A percentile compares a stretch with the other conserved stretches of the same genome.
phyloP scores from a whole-genome alignment of 2,888 invertebrate genomes.

The Dioctria linearis region DNA sequence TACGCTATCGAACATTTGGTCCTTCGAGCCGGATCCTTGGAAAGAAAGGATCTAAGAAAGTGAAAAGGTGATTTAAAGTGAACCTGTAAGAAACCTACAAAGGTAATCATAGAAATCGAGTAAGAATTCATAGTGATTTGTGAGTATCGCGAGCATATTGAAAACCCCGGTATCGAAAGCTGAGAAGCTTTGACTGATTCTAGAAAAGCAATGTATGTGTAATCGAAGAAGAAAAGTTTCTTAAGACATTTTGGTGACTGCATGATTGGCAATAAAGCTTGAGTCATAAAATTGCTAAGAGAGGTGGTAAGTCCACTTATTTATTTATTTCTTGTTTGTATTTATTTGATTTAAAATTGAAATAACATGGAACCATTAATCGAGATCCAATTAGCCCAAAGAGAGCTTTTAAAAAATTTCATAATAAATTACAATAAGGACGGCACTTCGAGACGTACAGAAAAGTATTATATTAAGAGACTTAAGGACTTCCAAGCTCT shows the following conservation, averaged over 20 bases:
- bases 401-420: not conserved
- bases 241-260: not conserved
- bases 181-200: not conserved
- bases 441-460: not conserved
- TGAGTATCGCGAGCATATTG: too few species aligned
- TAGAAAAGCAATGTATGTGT: not conserved
- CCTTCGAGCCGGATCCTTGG: not conserved
- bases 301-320: not conserved
- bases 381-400: not conserved
- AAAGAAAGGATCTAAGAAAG: too few species aligned
- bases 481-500: not conserved
- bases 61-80: too few species aligned
- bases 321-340: not conserved
- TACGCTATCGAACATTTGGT: not conserved
- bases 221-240: not conserved
- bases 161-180: not conserved
- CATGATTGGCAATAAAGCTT: not conserved
- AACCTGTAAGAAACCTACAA: too few species aligned
- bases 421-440: not conserved
- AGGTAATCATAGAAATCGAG: not conserved
- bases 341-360: not conserved
- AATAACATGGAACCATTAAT: not conserved
- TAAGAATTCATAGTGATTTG: not conserved
- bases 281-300: not conserved
- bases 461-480: not conserved